These are phyloP conservation scores for Mayetiola destructor DNA, from an alignment of 2,888 invertebrate genomes.

Conservation along the genomic window DNA sequence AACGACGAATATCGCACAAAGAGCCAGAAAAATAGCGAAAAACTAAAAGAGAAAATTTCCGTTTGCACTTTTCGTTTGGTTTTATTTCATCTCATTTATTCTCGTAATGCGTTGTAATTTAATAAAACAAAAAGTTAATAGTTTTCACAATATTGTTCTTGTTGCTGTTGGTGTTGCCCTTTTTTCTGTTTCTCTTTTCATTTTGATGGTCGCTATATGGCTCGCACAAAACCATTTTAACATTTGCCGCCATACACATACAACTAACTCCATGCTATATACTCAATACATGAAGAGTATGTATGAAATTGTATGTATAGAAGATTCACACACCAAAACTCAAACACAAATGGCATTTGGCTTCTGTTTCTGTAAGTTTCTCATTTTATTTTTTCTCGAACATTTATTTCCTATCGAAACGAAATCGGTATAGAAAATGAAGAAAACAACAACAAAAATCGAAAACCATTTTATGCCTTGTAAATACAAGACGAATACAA, in stretches of 20 bases:
- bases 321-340: not conserved
- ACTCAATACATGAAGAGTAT: too few species aligned
- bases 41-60: conserved; percentile 6
- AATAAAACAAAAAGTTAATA: conserved; percentile 14
- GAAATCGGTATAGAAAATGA: not conserved
- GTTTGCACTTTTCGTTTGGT: conserved; percentile 6
- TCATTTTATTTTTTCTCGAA: not conserved
- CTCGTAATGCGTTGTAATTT: conserved; percentile 13
- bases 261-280: too few species aligned
- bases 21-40: too few species aligned
- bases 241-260: too few species aligned
- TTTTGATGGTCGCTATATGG: too few species aligned
- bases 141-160: conserved; percentile 13
- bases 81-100: conserved; percentile 1
- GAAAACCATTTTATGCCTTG: too few species aligned
- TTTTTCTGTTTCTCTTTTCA: not conserved
- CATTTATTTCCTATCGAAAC: not conserved
- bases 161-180: not conserved
- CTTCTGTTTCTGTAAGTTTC: not conserved
- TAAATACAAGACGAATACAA: too few species aligned
- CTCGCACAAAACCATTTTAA: too few species aligned
- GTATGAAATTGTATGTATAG: too few species aligned
- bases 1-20: too few species aligned
- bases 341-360: not conserved
- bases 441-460: too few species aligned